Evolutionary conservation across 2,113 vertebrate genomes (phyloP).

Genomic region (Montifringilla adamsi): DNA sequence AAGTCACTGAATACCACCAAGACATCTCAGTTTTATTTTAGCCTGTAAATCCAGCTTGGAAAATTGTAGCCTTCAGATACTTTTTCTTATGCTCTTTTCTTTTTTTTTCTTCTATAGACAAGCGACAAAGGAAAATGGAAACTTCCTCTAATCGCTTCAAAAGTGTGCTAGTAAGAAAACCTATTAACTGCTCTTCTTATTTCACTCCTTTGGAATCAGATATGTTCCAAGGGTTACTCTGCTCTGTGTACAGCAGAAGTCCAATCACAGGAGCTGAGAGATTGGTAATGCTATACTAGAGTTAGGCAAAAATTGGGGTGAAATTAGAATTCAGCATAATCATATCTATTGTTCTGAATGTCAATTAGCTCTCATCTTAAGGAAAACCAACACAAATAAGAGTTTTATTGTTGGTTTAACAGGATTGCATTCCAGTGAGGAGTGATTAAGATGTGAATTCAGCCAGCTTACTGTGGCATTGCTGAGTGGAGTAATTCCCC

Average conservation of each 20-base stretch:
- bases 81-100: neutral
- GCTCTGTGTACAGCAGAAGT: neutral
- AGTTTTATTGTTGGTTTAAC: neutral
- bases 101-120: neutral
- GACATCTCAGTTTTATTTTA: neutral
- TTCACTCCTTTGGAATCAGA: neutral
- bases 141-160: neutral
- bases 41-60: neutral
- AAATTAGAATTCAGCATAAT: neutral
- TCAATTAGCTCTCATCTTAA: neutral
- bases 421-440: neutral
- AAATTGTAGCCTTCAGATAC: neutral
- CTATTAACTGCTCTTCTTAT: slow-evolving; percentile 8
- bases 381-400: neutral
- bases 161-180: neutral
- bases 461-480: neutral
- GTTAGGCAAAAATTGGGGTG: neutral
- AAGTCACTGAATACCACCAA: neutral
- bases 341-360: neutral
- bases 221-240: neutral
- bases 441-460: neutral
- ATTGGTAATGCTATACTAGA: neutral
- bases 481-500: neutral
- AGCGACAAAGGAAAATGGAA: neutral
- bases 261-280: neutral